Evolutionary conservation across 2,888 invertebrate species (phyloP).

Genomic region (Gordius sp.): DNA sequence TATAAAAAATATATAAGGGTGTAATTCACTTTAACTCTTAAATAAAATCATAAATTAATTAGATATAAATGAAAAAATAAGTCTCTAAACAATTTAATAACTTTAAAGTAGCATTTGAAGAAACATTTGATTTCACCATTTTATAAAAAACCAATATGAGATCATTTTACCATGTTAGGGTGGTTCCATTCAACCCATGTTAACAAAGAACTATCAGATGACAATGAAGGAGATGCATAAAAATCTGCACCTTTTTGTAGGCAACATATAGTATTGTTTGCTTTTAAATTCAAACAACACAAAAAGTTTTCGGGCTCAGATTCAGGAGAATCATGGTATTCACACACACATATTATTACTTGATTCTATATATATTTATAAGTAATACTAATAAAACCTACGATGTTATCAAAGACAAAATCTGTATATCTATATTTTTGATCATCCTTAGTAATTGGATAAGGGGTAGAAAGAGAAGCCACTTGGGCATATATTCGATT

Average conservation of each 20-base stretch:
- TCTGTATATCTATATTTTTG: conserved; percentile 1
- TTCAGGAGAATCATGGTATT: background rate
- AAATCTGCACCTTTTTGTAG: conserved; percentile 28
- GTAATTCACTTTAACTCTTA: too few relatives aligned
- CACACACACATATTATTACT: background rate
- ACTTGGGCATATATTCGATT: conserved; percentile 24
- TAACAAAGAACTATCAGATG: conserved; percentile 28
- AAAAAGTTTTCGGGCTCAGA: background rate
- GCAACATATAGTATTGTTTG: background rate
- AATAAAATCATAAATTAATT: too few relatives aligned
- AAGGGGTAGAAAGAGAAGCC: conserved; percentile 21
- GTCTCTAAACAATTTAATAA: too few relatives aligned
- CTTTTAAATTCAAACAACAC: background rate
- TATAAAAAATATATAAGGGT: too few relatives aligned
- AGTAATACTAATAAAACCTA: background rate
- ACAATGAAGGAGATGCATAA: conserved; percentile 28
- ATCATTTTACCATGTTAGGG: conserved; percentile 29
- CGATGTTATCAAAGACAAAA: conserved; percentile 14
- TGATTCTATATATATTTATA: background rate
- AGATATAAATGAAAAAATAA: too few relatives aligned
- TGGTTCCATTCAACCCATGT: conserved; percentile 31
- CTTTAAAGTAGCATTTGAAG: too few relatives aligned
- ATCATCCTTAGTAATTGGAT: conserved; percentile 22
- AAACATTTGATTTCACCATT: background rate
- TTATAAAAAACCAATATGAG: conserved; percentile 4